Conservation (phyloP, 2,113 vertebrate species). For the Rousettus leschenaultii region DNA sequence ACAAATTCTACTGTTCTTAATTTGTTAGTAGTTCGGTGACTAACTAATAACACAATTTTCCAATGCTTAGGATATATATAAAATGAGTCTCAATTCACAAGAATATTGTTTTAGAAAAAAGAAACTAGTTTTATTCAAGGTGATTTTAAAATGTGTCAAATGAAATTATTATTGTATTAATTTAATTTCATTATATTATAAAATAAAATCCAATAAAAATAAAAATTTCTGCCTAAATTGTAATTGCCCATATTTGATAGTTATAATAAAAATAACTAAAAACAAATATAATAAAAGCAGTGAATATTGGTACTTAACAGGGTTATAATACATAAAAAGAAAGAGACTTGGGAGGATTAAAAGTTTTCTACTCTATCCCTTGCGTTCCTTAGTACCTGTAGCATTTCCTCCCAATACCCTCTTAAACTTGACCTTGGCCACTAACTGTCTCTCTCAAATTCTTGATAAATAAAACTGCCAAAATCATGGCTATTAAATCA, state of each 20-base stretch:
- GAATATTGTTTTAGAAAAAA: not conserved
- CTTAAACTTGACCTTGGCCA: not conserved
- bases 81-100: not conserved
- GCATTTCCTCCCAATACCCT: not conserved
- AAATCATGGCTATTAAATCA: not conserved
- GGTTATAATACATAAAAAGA: not conserved
- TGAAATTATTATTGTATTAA: not conserved
- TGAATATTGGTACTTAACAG: not conserved
- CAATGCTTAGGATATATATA: not conserved
- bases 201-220: not conserved
- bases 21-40: not conserved
- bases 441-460: not conserved
- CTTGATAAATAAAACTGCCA: not conserved
- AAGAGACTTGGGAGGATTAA: not conserved
- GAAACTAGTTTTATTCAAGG: not conserved
- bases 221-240: not conserved
- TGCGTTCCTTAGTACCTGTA: not conserved
- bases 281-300: not conserved
- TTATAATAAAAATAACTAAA: not conserved
- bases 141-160: not conserved
- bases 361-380: not conserved
- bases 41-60: not conserved
- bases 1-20: not conserved
- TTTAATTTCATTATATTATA: not conserved
- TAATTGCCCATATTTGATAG: not conserved